Evolutionary conservation across 2,797 vertebrate genomes (phyloP).

Genomic region (Enteromius argenteus): DNA sequence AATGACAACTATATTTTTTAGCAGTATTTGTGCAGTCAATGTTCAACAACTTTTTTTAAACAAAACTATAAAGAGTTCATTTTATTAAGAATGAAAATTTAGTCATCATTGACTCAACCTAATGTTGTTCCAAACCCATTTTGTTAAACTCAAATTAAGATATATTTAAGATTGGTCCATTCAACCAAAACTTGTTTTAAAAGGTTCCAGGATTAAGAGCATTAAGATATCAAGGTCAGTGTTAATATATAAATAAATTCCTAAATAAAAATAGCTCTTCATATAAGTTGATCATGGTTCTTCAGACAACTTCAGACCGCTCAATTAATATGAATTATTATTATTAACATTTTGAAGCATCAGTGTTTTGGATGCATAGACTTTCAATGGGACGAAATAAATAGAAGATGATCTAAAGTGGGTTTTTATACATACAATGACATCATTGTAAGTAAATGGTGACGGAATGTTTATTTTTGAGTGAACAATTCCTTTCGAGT

Average conservation of each 20-base stretch:
- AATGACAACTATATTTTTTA: not conserved
- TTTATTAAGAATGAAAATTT: not conserved
- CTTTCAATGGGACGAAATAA: not conserved
- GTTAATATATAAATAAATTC: not conserved
- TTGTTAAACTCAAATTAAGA: not conserved
- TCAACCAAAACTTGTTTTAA: not conserved
- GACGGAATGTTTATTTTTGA: not conserved
- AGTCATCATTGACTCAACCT: not conserved
- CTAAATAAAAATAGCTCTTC: not conserved
- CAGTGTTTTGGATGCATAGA: not conserved
- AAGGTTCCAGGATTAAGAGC: not conserved
- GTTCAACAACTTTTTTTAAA: not conserved
- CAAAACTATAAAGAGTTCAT: not conserved
- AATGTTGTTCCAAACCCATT: not conserved
- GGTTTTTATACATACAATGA: not conserved
- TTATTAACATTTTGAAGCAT: not conserved
- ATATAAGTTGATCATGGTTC: not conserved
- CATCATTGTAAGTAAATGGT: not conserved
- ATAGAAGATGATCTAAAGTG: not conserved
- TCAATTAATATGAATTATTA: not conserved
- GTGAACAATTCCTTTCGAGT: not conserved
- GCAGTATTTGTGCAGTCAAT: not conserved
- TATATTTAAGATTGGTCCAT: not conserved
- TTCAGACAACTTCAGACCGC: not conserved
- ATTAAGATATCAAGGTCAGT: not conserved